Base-by-base conservation (phyloP, 1,140 invertebrate species). In the Drosophila novamexicana region DNA sequence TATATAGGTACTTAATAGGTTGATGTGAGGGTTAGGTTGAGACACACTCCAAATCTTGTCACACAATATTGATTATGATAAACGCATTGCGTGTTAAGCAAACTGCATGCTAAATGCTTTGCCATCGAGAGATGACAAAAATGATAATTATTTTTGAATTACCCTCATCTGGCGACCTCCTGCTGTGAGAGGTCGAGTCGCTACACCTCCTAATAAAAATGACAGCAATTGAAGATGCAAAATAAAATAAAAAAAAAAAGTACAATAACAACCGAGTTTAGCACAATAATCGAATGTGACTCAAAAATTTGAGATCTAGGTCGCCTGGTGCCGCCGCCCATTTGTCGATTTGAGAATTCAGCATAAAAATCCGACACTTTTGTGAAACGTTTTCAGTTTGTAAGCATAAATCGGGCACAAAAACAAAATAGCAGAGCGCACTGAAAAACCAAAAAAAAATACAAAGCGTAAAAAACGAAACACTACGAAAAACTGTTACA, bases 311-410 rank as follows among this genome's bases (percentile, higher is more conserved):
- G 5, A 59, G 18, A 88, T 65, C 40, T 88, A 84, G 84, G 84
- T 88, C 84, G 63, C 29, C 65, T 42, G 10, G 42, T 75, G 47
- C 68, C 69, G 70, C 80, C 77, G 70, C 80, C 77, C 77, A 75
- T 89, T 89, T 84, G 42, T 36, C 56, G 65, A 88, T 78, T 81
- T 88, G 73, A 89, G 63, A 88, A 84, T 54, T 88, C 84, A 88
- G 84, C 84, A 88, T 88, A 88, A 88, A 88, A 80, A 75, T 84
- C 63, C 80, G 77, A 81, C 77, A 89, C 77, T 77, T 89, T 89
- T 63, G 61, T 62, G 75, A 75, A 81, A 77, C 74, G 73, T 81
- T 88, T 89, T 84, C 84, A 88, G 84, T 88, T 82, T 81, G 84
- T 80, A 84, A 88, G 84, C 84, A 89, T 76, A 88, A 84, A 54